Evolutionary conservation across 2,888 invertebrate species (phyloP), one percentile per base, ranked within the genome.

Genomic region (Caenorhabditis uteleia): DNA sequence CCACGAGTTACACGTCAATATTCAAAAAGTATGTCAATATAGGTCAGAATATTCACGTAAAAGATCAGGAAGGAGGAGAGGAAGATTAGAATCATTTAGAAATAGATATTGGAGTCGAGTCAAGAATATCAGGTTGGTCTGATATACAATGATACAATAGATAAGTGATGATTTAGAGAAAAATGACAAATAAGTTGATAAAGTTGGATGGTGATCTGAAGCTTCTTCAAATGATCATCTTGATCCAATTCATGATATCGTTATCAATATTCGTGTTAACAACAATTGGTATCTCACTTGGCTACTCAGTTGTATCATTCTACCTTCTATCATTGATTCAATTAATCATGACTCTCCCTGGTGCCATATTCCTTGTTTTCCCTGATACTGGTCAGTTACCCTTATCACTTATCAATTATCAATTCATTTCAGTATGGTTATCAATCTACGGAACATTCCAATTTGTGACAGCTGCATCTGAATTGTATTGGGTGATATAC

Each of bases 251-350:
- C 51, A 40, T 40, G 21, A 21, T 42, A 20, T 27, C 47, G 33
- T 46, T 56, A 43, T 34, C 43, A n/a, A 51, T 62, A 21, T 42
- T 50, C 21, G 43, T 62, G 6, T 39, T 62, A 42, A 55, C 61
- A 3, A 62, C 56, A 20, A 43, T 62, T 33, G 61, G 61, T 6
- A 38, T 62, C 8, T 29, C 61, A 3, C 47, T 51, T 23, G 46
- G 45, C 0, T 55, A 62, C 23, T 25, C 49, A 12, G 56, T 62
- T 14, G 39, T 47, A n/a, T 43, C 56, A 7, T 34, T 38, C 33
- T 62, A 51, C 36, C 40, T 62, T 20, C 38, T 62, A 47, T 46
- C 61, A 26, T 46, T 62, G 23, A 55, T 62, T 21, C 56, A 62
- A 48, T 50, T 50, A 4, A 14, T 55, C 18, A 53, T 62, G 10